These are phyloP conservation scores for Agrilus cyanescens DNA, from an alignment of 2,888 invertebrate species.

Conservation along the genomic window DNA sequence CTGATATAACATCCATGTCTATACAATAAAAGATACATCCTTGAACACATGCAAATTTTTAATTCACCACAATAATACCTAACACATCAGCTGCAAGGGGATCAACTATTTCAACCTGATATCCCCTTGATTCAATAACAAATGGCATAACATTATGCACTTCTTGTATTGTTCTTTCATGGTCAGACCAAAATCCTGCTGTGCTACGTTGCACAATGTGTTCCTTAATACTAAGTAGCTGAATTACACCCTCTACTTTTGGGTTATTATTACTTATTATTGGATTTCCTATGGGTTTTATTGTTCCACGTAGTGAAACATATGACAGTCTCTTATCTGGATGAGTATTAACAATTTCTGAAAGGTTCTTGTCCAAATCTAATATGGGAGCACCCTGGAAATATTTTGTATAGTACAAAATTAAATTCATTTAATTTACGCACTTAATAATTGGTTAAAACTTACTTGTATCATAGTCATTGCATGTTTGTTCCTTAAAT, in stretches of 20 bases:
- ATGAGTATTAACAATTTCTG: conserved; percentile 47
- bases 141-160: conserved; percentile 74
- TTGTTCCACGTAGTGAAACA: conserved; percentile 62
- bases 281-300: conserved; percentile 63
- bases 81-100: conserved; percentile 59
- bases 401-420: neutral
- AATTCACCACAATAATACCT: conserved; percentile 30
- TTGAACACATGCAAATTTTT: neutral
- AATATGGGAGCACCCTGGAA: conserved; percentile 57
- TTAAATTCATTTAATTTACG: neutral
- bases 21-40: conserved; percentile 9
- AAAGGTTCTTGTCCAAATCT: conserved; percentile 52
- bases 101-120: conserved; percentile 62
- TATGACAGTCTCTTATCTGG: conserved; percentile 57
- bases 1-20: conserved; percentile 73
- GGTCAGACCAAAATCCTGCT: conserved; percentile 80
- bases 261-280: conserved; percentile 63
- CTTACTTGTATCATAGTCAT: conserved; percentile 58
- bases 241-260: conserved; percentile 64
- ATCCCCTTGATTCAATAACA: conserved; percentile 49
- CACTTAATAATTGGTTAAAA: conserved; percentile 3
- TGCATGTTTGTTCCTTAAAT: conserved; percentile 62
- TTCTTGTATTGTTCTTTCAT: conserved; percentile 65
- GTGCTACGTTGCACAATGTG: conserved; percentile 72
- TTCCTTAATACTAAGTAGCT: conserved; percentile 68